A percentile compares a stretch with the other conserved stretches of the same genome.
Evolutionary conservation across 2,113 vertebrate genomes (phyloP).

Genomic region (Amblyopsis rosae): DNA sequence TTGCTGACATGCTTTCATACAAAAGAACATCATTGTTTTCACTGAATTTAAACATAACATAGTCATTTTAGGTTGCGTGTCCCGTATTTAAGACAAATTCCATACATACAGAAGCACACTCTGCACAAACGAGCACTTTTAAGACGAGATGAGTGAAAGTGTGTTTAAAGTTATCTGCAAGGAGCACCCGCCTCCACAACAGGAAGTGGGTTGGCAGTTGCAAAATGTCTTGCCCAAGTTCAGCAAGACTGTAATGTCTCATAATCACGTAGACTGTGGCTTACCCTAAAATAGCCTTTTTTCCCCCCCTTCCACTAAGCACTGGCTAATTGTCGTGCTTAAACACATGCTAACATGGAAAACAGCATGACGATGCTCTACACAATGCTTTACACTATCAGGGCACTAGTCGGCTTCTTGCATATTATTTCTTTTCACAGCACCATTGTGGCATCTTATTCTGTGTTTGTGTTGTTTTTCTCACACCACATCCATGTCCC

Average conservation of each 20-base stretch:
- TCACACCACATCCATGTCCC: not conserved
- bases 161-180: slow-evolving; percentile 24
- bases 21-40: not conserved
- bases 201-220: slow-evolving; percentile 67
- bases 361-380: not conserved
- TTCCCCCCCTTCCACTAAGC: not conserved
- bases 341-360: not conserved
- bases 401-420: not conserved
- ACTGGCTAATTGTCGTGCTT: not conserved
- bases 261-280: slow-evolving; percentile 22
- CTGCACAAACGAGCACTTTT: slow-evolving; percentile 12
- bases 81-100: not conserved
- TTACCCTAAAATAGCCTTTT: not conserved
- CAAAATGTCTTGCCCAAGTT: slow-evolving; percentile 57
- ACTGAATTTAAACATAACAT: too few relatives aligned
- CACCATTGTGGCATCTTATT: not conserved
- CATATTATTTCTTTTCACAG: not conserved
- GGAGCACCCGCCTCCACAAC: slow-evolving; percentile 47
- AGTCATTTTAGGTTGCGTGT: not conserved
- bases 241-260: slow-evolving; percentile 23
- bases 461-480: not conserved
- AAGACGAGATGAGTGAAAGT: slow-evolving; percentile 26
- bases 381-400: not conserved
- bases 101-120: not conserved
- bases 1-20: not conserved